Evolutionary conservation across 2,888 invertebrate genomes (phyloP), one percentile per base, ranked within the genome.

Genomic region (Calameuta pallipes): DNA sequence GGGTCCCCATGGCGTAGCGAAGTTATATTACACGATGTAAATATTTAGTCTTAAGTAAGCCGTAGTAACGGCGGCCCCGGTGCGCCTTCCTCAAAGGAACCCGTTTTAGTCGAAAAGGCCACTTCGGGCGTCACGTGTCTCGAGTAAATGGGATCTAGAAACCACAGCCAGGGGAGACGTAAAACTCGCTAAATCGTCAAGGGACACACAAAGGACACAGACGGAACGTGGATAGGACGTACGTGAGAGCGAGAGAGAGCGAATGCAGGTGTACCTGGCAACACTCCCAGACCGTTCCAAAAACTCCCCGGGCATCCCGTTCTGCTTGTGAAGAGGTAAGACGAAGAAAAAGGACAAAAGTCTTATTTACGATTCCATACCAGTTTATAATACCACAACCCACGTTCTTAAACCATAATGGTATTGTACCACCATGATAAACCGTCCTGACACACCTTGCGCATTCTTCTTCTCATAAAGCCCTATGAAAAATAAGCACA

Each of bases 11-110:
- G 41, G 41, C 41, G 15, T 41, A 41, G 77, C 37, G 74, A 56
- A 76, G 78, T 76, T 80, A 81, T 80, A 81, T 81, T 78, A 81
- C 78, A 76, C 80, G 76, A 79, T 75, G 82, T 79, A 82, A 82
- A 82, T 82, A 82, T 82, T 82, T 82, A 81, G 80, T 79, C 79
- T 81, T 78, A 82, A 79, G 76, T 41, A 76, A 76, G 75, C 34
- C 69, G 33, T 6, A 41, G 41, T 23, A 6, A 41, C 15, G 41
- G 41, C 23, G 41, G 41, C 6, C 23, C 69, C 74, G 75, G 70
- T 71, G 73, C 36, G 77, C 75, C 69, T 69, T 77, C 78, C 73
- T 73, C 78, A 78, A 76, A 78, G 75, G 76, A 73, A 36, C 41
- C 13, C 33, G 34, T 41, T 41, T 41, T 41, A 41, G 41, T 23